Percentiles rank a stretch among this genome's conserved stretches.
Evolutionary conservation across 2,113 vertebrate species (phyloP).

Genomic region (Lycaon pictus): DNA sequence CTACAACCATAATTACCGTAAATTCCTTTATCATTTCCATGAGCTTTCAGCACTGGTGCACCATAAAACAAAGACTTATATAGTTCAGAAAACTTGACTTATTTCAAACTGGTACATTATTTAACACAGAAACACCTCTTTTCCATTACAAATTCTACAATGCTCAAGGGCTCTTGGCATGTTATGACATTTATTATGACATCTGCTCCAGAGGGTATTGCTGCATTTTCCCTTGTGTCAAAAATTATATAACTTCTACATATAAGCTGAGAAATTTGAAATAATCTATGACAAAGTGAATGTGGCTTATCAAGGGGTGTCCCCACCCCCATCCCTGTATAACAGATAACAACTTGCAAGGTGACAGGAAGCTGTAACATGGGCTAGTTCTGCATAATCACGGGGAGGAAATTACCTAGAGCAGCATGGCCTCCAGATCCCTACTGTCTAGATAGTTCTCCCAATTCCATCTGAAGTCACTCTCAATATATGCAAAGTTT

Average conservation of each 20-base stretch:
- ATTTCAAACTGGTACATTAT: not conserved
- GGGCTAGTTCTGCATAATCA: not conserved
- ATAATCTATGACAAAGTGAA: constrained; percentile 27
- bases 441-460: not conserved
- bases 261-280: not conserved
- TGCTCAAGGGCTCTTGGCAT: not conserved
- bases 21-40: not conserved
- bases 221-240: constrained; percentile 45
- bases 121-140: not conserved
- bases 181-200: constrained; percentile 31
- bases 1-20: not conserved
- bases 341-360: not conserved
- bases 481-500: constrained; percentile 15
- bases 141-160: constrained; percentile 27
- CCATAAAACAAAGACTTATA: not conserved
- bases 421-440: not conserved
- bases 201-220: not conserved
- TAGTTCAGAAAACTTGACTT: not conserved
- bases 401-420: not conserved
- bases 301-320: not conserved
- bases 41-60: not conserved
- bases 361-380: constrained; percentile 5
- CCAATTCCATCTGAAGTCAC: constrained; percentile 2
- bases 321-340: not conserved
- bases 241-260: not conserved